Evolutionary conservation across 2,113 vertebrate species (phyloP), one percentile per base, ranked within the genome.

Genomic region (Tinamus guttatus): DNA sequence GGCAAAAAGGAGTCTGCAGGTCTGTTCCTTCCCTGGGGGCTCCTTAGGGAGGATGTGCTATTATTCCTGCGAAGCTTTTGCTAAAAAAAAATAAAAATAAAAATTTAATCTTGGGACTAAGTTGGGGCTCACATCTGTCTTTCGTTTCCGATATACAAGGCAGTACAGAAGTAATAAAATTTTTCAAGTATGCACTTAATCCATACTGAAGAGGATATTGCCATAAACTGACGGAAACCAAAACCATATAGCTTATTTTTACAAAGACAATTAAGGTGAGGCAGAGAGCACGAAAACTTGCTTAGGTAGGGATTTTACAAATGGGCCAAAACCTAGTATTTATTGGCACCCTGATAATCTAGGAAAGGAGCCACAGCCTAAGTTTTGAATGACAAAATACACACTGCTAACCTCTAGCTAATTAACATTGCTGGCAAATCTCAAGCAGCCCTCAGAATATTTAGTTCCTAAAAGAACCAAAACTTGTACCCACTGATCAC

Each of bases 401-500:
- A 28, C 19, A 7, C 9, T 3, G 2, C 47, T 85, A 51, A 69
- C 54, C 38, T 7, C 40, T 28, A 40, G 59, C n/a, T 82, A 69
- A 89, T 85, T 87, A 84, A 43, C 63, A 3, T 22, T 25, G 65
- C 76, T 60, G 70, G 25, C 7, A 83, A 12, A 52, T 45, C 90
- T 75, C 89, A 56, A 56, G 14, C n/a, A 85, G 54, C 9, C 19
- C 34, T 28, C 32, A 43, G 69, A 56, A 65, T 56, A 36, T 43
- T 14, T 68, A n/a, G 52, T 73, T 73, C 81, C 67, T 2, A 56
- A 36, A 83, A 83, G 67, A 87, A 82, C n/a, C 82, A 59, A 77
- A 94, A 52, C 40, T 80, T 19, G 87, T 36, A 12, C 82, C 87
- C 71, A 74, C 87, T n/a, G 79, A 58, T 4, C 38, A 47, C 40